Evolutionary conservation across 1,140 invertebrate species (phyloP).

Genomic region (Pseudomyrmex pallidus): DNA sequence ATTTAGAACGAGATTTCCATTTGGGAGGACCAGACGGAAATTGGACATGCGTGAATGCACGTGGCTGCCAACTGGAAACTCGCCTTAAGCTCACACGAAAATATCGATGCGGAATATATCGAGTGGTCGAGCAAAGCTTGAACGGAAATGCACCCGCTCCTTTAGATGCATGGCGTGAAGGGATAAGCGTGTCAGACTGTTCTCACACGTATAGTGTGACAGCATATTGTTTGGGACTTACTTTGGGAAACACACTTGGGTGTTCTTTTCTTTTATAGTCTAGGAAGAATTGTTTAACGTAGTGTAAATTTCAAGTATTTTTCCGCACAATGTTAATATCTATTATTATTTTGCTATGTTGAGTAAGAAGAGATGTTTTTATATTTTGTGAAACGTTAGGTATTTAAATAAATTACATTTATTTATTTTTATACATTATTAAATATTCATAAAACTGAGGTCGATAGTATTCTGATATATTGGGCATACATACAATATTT

Average conservation of each 20-base stretch:
- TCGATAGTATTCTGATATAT: background rate
- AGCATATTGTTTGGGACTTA: background rate
- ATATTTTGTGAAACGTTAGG: background rate
- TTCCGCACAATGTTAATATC: background rate
- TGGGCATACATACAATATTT: background rate
- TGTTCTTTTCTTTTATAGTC: background rate
- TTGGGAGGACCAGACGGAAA: constrained; percentile 35
- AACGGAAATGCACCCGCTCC: constrained; percentile 31
- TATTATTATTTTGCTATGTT: background rate
- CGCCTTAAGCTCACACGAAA: constrained; percentile 45
- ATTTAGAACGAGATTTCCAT: constrained; percentile 40
- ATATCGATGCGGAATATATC: constrained; percentile 47
- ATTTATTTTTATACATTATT: background rate
- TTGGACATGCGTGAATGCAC: constrained; percentile 47
- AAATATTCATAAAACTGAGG: background rate
- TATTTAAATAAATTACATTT: background rate
- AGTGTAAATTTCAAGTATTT: background rate
- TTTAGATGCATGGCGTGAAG: constrained; percentile 24
- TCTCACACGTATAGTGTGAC: background rate
- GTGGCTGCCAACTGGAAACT: constrained; percentile 36
- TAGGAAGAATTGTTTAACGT: background rate
- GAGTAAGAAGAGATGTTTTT: background rate
- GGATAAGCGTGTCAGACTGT: constrained; percentile 13
- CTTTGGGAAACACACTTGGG: background rate
- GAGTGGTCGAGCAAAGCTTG: constrained; percentile 43